Percentiles rank a stretch among this genome's conserved stretches.
phyloP scores from a whole-genome alignment of 2,797 vertebrate species.

The Sphenopsis melanotis region DNA sequence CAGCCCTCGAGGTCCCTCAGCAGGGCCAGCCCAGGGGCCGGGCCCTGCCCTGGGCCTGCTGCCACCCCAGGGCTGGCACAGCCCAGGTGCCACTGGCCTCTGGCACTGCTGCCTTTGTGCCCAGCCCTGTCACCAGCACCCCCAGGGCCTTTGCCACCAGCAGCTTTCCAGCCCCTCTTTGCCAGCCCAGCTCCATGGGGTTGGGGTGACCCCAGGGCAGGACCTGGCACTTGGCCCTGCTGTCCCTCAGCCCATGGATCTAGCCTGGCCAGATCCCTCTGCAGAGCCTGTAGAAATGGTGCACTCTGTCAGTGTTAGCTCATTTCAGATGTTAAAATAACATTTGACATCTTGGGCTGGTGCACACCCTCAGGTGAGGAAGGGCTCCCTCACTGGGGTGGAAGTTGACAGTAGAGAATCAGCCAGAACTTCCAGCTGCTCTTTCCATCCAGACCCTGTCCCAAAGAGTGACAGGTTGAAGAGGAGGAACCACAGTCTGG shows the following conservation, averaged over 20 bases:
- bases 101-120: neutral
- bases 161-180: neutral
- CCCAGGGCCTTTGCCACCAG: neutral
- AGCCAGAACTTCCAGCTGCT: neutral
- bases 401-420: neutral
- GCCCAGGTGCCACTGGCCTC: neutral
- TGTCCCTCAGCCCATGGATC: neutral
- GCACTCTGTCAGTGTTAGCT: neutral
- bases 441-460: neutral
- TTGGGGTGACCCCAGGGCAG: neutral
- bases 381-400: neutral
- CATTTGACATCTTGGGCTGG: neutral
- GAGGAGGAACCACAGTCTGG: neutral
- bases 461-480: neutral
- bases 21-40: neutral
- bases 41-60: neutral
- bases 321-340: neutral
- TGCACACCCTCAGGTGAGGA: neutral
- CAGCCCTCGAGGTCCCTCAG: neutral
- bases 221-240: fast-evolving
- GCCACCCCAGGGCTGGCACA: neutral
- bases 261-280: neutral
- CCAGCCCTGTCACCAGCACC: neutral
- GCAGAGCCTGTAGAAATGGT: neutral
- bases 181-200: neutral